Evolutionary conservation across 2,113 vertebrate species (phyloP).

Genomic region (Arizona elegans): DNA sequence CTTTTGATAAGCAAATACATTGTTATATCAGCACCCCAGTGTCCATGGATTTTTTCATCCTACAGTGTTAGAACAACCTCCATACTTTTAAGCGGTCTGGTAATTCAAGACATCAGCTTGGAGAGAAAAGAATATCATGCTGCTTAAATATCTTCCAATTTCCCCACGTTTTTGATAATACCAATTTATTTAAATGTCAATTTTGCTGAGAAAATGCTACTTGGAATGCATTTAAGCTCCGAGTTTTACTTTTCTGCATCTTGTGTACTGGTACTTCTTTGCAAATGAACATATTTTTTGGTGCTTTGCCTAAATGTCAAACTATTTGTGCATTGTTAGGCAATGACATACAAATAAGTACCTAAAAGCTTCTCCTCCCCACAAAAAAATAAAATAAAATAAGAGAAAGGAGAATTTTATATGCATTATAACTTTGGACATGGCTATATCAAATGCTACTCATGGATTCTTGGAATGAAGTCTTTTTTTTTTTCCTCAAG

Average conservation of each 20-base stretch:
- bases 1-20: background rate
- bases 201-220: conserved; percentile 4
- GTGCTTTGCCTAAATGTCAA: background rate
- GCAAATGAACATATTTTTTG: conserved; percentile 11
- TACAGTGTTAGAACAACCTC: background rate
- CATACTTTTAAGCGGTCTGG: background rate
- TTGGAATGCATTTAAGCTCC: conserved; percentile 10
- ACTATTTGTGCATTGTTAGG: background rate
- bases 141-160: background rate
- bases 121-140: background rate
- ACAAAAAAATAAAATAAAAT: background rate
- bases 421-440: background rate
- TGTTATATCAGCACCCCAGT: background rate
- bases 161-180: background rate
- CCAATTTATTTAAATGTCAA: background rate
- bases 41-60: background rate
- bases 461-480: background rate
- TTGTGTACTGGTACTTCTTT: background rate
- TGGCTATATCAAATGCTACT: background rate
- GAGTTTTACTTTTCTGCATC: background rate
- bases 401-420: background rate
- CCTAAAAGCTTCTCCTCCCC: background rate
- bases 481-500: background rate
- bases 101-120: background rate
- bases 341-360: background rate